Evolutionary conservation across 2,797 vertebrate genomes (phyloP), one percentile per base, ranked within the genome.

Genomic region (Microchirus variegatus): DNA sequence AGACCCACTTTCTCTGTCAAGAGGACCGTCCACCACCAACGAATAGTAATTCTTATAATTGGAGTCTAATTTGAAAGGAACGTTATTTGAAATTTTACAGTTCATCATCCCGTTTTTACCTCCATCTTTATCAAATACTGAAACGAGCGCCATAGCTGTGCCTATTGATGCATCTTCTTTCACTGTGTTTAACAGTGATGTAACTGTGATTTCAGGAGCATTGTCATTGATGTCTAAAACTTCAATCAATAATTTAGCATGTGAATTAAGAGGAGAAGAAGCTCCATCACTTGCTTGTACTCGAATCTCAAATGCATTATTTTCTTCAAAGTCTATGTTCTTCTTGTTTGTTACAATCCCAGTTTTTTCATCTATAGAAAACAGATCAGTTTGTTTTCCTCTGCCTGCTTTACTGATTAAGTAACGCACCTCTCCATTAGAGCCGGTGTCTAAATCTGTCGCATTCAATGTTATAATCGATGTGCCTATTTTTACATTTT

Each of bases 1-100:
- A 26, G 57, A 8, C 0, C 22, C 16, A 11, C 1, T 52, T 76
- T 97, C 95, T 1, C 93, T 88, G 84, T 97, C 95, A 10, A 97
- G 81, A 0, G 85, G 77, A 26, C 92, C 92, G 55, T 91, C 90
- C 38, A 95, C 94, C 37, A 95, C 81, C 64, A 97, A 73, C 0
- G 95, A 95, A 70, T 95, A 97, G 54, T 94, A 95, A 73, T 95
- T 95, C 67, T 87, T 86, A 54, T 94, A 95, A 16, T 94, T 95
- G 5, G 92, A 87, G 9, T 95, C 93, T 12, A 97, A 86, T 43
- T 89, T 86, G 74, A 97, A 97, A 3, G 95, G 94, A 3, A 93
- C 84, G 8, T 89, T 59, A 0, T 89, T 85, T 1, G 87, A 72
- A 7, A 96, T 86, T n/a, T 79, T 75, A 55, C 95, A 87, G 31